These are phyloP conservation scores for Folsomia manolachei DNA, from an alignment of 2,888 invertebrate genomes.

Conservation along the genomic window DNA sequence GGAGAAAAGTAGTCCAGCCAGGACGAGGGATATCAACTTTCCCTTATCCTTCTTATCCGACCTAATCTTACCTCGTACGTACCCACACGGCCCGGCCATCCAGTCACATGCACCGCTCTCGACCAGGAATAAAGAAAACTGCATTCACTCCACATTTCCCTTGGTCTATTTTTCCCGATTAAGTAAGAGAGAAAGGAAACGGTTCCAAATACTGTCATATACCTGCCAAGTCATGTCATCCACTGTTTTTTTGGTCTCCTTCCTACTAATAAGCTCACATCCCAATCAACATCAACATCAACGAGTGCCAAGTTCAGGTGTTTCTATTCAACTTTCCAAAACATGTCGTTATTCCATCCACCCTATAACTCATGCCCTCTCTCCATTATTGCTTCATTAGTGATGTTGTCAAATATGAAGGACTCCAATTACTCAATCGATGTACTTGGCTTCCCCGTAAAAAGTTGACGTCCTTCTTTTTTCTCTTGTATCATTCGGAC, in stretches of 20 bases:
- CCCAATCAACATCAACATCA: not conserved
- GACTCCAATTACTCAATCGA: not conserved
- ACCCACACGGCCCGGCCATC: not conserved
- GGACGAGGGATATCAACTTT: not conserved
- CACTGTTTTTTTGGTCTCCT: not conserved
- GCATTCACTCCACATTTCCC: not conserved
- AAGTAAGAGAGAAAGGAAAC: not conserved
- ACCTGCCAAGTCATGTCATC: no score
- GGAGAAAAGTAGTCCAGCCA: not conserved
- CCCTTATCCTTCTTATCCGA: not conserved
- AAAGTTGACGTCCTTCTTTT: not conserved
- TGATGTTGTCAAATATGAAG: not conserved
- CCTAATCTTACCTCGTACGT: not conserved
- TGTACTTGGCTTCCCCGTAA: no score
- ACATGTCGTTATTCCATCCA: not conserved
- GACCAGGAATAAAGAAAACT: no score
- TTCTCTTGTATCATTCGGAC: not conserved
- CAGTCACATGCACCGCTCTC: not conserved
- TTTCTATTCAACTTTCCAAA: no score
- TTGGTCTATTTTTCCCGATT: no score
- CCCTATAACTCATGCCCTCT: not conserved
- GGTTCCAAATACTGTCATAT: not conserved
- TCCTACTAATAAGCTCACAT: not conserved
- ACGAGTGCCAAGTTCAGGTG: not conserved
- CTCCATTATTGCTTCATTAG: not conserved